These are phyloP conservation scores for Hydrochoerus hydrochaeris DNA, from an alignment of 2,113 vertebrate species.

Conservation along the genomic window DNA sequence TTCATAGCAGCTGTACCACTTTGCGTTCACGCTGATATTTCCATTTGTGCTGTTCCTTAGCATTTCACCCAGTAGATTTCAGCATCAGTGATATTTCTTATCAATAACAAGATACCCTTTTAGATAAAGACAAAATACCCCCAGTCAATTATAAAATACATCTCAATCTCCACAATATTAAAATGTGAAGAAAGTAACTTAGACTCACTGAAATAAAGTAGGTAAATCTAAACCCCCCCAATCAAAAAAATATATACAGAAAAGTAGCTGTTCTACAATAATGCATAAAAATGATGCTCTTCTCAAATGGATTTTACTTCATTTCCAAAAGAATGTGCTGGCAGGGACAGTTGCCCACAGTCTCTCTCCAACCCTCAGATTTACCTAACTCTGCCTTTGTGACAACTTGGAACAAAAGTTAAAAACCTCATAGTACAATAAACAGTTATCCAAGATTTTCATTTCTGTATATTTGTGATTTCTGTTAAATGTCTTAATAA, in stretches of 20 bases:
- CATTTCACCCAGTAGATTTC: slow-evolving; percentile 6
- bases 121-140: slow-evolving; percentile 41
- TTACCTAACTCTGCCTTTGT: slow-evolving; percentile 13
- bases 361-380: background rate
- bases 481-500: slow-evolving; percentile 48
- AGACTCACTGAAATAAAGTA: slow-evolving; percentile 21
- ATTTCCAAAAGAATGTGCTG: slow-evolving; percentile 53
- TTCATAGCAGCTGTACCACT: background rate
- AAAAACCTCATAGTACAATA: background rate
- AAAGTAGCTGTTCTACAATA: background rate
- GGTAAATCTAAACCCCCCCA: background rate
- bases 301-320: background rate
- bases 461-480: slow-evolving; percentile 43
- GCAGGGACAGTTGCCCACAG: background rate
- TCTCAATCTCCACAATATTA: slow-evolving; percentile 4
- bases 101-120: slow-evolving; percentile 27
- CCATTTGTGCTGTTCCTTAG: background rate
- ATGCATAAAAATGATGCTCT: background rate
- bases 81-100: slow-evolving; percentile 20
- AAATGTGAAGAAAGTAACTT: background rate
- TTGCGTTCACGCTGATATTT: slow-evolving; percentile 37
- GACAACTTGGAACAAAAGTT: slow-evolving; percentile 49
- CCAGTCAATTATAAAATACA: slow-evolving; percentile 8
- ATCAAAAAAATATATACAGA: background rate
- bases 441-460: slow-evolving; percentile 27